Percentiles rank a stretch among this genome's conserved stretches.
These are phyloP conservation scores for Macaria liturata DNA, from an alignment of 2,888 invertebrate genomes.

Conservation along the genomic window DNA sequence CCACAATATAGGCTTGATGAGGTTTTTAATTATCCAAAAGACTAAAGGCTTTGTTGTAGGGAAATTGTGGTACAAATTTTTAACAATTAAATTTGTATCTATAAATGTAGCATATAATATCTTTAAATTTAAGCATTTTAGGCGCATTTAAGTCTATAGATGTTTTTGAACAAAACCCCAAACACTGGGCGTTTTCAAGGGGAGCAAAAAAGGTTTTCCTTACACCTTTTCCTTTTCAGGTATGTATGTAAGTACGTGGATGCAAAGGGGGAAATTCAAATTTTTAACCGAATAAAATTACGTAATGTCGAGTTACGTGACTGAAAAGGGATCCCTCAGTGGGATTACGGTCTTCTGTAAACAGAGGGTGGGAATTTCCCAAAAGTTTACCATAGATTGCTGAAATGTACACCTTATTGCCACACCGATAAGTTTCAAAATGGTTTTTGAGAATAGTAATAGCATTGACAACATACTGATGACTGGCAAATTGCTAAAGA, in stretches of 20 bases:
- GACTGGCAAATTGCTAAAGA: constrained; percentile 59
- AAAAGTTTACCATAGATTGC: not conserved
- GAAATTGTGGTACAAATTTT: too few species aligned
- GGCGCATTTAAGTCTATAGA: too few species aligned
- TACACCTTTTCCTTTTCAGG: constrained; percentile 3
- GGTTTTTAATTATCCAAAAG: too few species aligned
- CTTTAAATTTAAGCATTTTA: too few species aligned
- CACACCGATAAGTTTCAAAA: constrained; percentile 18
- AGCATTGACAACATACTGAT: constrained; percentile 66
- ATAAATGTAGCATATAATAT: too few species aligned
- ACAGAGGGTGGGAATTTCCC: constrained; percentile 43
- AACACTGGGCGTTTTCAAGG: not conserved
- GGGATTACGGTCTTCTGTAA: constrained; percentile 49
- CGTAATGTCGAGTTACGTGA: constrained; percentile 24
- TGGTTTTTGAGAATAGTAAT: constrained; percentile 34
- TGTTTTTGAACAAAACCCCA: too few species aligned
- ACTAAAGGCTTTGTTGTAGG: too few species aligned
- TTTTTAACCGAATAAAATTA: constrained; percentile 29
- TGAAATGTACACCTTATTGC: constrained; percentile 29
- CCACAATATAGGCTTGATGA: too few species aligned
- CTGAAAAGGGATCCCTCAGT: constrained; percentile 25
- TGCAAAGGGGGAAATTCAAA: constrained; percentile 14
- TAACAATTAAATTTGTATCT: too few species aligned
- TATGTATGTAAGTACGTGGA: not conserved
- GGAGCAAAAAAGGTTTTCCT: not conserved